Percentiles rank a stretch among this genome's conserved stretches.
phyloP scores from a whole-genome alignment of 2,797 vertebrate species.

The Odontamblyopus rebecca region DNA sequence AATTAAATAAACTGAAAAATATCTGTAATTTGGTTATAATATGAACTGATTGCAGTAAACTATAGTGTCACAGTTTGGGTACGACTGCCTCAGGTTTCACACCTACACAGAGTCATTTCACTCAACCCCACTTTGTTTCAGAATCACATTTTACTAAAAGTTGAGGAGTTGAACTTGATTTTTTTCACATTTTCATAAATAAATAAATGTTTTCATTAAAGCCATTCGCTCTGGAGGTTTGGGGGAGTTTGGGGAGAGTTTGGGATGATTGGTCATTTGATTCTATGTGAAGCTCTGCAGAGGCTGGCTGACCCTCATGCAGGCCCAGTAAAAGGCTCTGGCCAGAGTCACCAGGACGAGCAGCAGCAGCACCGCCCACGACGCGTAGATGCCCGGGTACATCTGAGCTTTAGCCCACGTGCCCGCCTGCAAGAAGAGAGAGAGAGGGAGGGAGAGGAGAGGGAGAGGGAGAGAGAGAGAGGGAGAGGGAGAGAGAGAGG shows the following conservation, averaged over 20 bases:
- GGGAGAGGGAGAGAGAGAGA: neutral
- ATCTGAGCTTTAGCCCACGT: constrained; percentile 84
- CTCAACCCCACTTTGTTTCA: constrained; percentile 45
- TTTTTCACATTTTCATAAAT: constrained; percentile 50
- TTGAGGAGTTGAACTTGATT: constrained; percentile 38
- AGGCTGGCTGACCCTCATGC: constrained; percentile 92
- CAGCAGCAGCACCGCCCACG: constrained; percentile 85
- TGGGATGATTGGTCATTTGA: neutral
- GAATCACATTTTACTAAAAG: constrained; percentile 62
- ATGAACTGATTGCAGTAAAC: neutral
- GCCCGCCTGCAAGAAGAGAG: constrained; percentile 74
- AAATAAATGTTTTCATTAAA: constrained; percentile 64
- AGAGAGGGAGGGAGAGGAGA: neutral
- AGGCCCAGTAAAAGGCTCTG: constrained; percentile 90
- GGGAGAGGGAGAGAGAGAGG: neutral
- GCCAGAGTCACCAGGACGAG: constrained; percentile 84
- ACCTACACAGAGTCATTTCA: constrained; percentile 50
- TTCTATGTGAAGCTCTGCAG: constrained; percentile 88
- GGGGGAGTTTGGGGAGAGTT: neutral
- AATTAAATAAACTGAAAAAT: neutral
- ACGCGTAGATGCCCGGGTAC: constrained; percentile 88
- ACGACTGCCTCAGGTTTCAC: constrained; percentile 16
- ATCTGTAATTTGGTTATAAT: too few relatives aligned
- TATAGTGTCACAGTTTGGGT: neutral
- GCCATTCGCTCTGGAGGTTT: constrained; percentile 41